Evolutionary conservation across 2,113 vertebrate species (phyloP), one percentile per base, ranked within the genome.

Genomic region (Callorhinus ursinus): DNA sequence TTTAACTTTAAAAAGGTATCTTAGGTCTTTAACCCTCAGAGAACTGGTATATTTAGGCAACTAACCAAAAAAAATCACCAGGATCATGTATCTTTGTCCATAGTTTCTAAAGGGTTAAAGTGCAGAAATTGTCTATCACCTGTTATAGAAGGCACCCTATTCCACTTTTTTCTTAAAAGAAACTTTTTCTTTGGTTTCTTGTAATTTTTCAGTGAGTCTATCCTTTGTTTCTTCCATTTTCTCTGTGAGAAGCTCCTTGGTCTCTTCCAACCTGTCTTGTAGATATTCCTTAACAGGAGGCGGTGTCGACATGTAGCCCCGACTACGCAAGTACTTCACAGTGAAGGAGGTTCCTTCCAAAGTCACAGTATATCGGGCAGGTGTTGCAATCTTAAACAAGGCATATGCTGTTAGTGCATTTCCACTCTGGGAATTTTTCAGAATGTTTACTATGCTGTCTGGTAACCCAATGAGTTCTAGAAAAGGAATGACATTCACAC

Each of bases 381-480:
- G 99, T 2, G 99, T 99, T 94, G 99, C 99, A 91, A 99, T 99
- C 99, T 99, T n/a, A n/a, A n/a, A n/a, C n/a, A n/a, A n/a, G n/a
- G n/a, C n/a, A n/a, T n/a, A n/a, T n/a, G n/a, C n/a, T n/a, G n/a
- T n/a, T n/a, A n/a, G n/a, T n/a, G n/a, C n/a, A n/a, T n/a, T n/a
- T n/a, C n/a, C n/a, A n/a, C n/a, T n/a, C n/a, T n/a, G n/a, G n/a
- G n/a, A n/a, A n/a, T n/a, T n/a, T n/a, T n/a, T n/a, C n/a, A n/a
- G n/a, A n/a, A n/a, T n/a, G n/a, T n/a, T n/a, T n/a, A n/a, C n/a
- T n/a, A n/a, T n/a, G n/a, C n/a, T n/a, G n/a, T n/a, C n/a, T n/a
- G n/a, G n/a, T n/a, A n/a, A n/a, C n/a, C n/a, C n/a, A n/a, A n/a
- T n/a, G n/a, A n/a, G n/a, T n/a, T n/a, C n/a, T n/a, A n/a, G n/a